phyloP scores from a whole-genome alignment of 2,797 vertebrate genomes.

The Schizopygopsis malacanthus region DNA sequence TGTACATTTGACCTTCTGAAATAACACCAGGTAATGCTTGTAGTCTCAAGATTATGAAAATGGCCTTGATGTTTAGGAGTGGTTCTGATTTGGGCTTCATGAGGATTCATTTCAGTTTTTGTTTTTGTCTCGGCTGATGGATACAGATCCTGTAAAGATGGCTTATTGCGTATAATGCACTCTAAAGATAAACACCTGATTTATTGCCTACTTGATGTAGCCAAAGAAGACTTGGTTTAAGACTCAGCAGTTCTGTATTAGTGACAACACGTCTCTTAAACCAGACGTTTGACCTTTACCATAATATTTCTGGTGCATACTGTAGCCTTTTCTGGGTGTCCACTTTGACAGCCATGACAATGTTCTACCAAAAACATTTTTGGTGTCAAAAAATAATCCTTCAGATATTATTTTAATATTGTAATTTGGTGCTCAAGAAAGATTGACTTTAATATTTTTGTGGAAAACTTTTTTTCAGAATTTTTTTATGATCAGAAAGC shows the following conservation, averaged over 20 bases:
- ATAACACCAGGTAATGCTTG: background rate
- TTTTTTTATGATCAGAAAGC: too few relatives aligned
- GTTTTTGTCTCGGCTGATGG: background rate
- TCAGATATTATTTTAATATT: too few relatives aligned
- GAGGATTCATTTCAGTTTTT: conserved; percentile 8
- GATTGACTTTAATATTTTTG: too few relatives aligned
- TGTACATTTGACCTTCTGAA: conserved; percentile 1
- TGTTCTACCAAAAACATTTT: background rate
- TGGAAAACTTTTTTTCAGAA: too few relatives aligned
- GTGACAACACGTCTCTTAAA: background rate
- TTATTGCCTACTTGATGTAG: background rate
- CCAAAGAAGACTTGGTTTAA: conserved; percentile 5
- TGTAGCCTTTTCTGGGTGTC: too few relatives aligned
- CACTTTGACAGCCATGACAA: background rate
- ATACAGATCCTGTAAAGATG: background rate
- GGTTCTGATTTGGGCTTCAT: background rate
- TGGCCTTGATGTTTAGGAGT: background rate
- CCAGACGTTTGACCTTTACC: background rate
- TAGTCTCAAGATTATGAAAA: background rate
- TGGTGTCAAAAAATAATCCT: too few relatives aligned
- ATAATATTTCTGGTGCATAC: background rate
- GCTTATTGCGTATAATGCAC: background rate
- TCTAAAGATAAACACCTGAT: background rate
- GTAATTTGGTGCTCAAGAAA: too few relatives aligned
- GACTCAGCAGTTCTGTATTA: background rate